These are phyloP conservation scores for Heliornis fulica DNA, from an alignment of 2,113 vertebrate species.

Conservation along the genomic window DNA sequence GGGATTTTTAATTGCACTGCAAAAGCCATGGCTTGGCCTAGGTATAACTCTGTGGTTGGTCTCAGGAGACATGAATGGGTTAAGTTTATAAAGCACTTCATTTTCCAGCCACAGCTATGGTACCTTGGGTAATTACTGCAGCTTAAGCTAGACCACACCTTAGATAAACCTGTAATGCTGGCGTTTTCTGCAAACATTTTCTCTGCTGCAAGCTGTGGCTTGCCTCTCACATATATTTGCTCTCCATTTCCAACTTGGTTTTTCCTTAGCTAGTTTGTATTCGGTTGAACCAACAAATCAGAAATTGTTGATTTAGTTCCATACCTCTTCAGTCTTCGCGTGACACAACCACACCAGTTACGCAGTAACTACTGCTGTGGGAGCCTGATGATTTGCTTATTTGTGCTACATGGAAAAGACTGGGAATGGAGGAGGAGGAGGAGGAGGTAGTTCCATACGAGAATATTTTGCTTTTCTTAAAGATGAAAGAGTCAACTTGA, in stretches of 20 bases:
- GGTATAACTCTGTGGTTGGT: conserved; percentile 22
- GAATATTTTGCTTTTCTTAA: conserved; percentile 4
- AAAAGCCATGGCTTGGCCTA: background rate
- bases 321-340: conserved; percentile 57
- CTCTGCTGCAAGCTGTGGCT: conserved; percentile 86
- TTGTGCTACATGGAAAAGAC: conserved; percentile 16
- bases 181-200: conserved; percentile 91
- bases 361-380: background rate
- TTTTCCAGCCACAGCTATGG: conserved; percentile 75
- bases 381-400: background rate
- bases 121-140: conserved; percentile 86
- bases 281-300: conserved; percentile 77
- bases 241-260: conserved; percentile 72
- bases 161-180: conserved; percentile 94
- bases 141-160: conserved; percentile 92
- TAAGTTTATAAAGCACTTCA: conserved; percentile 71
- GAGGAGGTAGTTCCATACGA: conserved; percentile 12
- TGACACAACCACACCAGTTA: conserved; percentile 59
- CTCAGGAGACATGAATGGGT: conserved; percentile 58
- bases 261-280: conserved; percentile 77
- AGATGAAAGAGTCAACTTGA: background rate
- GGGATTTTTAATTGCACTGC: background rate
- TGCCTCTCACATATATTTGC: conserved; percentile 81
- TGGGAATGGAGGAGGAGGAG: background rate
- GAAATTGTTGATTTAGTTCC: conserved; percentile 77